Evolutionary conservation across 2,888 invertebrate species (phyloP), one percentile per base, ranked within the genome.

Genomic region (Elysia crispata): DNA sequence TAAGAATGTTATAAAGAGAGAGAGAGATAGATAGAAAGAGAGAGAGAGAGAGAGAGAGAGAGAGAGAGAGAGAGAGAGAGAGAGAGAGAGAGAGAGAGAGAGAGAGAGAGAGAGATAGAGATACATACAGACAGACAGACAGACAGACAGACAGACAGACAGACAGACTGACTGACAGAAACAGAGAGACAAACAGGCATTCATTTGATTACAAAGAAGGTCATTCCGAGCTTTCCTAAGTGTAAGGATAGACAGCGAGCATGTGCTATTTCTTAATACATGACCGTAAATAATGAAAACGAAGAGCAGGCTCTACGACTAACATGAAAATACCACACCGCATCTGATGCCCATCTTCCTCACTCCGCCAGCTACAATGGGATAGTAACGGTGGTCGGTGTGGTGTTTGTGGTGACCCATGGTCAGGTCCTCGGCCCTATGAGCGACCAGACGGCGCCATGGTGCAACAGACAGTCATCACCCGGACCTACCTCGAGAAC

Each of bases 371-470:
- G 79, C 41, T 74, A 23, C 69, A 75, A 57, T 67, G 77, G 77
- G 62, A 81, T 11, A 41, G 28, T n/a, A 83, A 74, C 57, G 78
- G 79, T 0, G 85, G 85, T 1, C 69, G 66, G 66, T 85, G 85
- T 66, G 85, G 85, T 13, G 83, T 85, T 11, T 85, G 85, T 50
- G 85, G 85, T 0, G 85, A 85, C 66, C 80, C 80, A 0, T 83
- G 80, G 77, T 33, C 76, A 13, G 81, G 77, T 0, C 82, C 82
- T 11, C 81, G 82, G 23, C 60, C 57, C 20, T 83, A 85, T 60
- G 85, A 85, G 74, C 33, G 82, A 15, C 82, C 83, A 1, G 79
- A 82, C n/a, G 73, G 78, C 15, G 75, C 28, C 33, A 80, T 76
- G 76, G 76, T 76, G 8, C 69, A 80, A 33, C 69, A 75, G 8